These are phyloP conservation scores for Chymomyza fuscimana DNA, from an alignment of 2,888 invertebrate genomes.

Conservation along the genomic window DNA sequence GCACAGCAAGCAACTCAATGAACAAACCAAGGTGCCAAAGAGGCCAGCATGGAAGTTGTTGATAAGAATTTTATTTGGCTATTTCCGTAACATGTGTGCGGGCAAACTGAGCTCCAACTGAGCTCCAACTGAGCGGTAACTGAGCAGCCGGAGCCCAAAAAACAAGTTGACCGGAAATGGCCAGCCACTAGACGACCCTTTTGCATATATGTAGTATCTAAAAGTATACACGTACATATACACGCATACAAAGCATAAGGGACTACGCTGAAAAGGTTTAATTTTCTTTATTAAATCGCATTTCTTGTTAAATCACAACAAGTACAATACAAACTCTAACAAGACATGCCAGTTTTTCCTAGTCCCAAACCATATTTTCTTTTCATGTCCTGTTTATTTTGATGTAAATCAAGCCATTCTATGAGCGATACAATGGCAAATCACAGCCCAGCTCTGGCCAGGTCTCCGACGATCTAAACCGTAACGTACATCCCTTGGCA, in stretches of 20 bases:
- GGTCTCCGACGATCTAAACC: neutral
- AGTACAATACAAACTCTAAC: constrained; percentile 29
- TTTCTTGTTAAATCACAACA: constrained; percentile 60
- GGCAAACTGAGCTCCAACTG: neutral
- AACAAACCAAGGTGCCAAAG: constrained; percentile 16
- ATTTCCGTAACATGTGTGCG: constrained; percentile 51
- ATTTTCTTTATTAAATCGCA: constrained; percentile 64
- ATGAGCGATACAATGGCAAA: constrained; percentile 16
- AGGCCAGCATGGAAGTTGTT: constrained; percentile 54
- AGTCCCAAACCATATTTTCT: constrained; percentile 29
- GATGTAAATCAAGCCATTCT: constrained; percentile 60
- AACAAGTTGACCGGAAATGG: constrained; percentile 54
- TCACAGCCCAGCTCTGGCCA: neutral
- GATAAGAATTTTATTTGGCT: constrained; percentile 63
- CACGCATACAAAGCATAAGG: neutral
- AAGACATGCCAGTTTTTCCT: neutral
- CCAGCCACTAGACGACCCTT: constrained; percentile 4
- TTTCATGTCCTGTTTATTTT: constrained; percentile 57
- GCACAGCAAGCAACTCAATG: neutral
- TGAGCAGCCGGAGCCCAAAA: constrained; percentile 6
- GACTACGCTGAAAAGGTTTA: constrained; percentile 40
- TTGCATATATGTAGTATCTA: constrained; percentile 13
- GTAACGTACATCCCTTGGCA: constrained; percentile 33
- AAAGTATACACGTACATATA: neutral
- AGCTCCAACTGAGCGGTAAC: constrained; percentile 11